Percentiles rank a stretch among this genome's conserved stretches.
These are phyloP conservation scores for Platygyra sinensis DNA, from an alignment of 64 coral and sea anemone genomes.

Conservation along the genomic window DNA sequence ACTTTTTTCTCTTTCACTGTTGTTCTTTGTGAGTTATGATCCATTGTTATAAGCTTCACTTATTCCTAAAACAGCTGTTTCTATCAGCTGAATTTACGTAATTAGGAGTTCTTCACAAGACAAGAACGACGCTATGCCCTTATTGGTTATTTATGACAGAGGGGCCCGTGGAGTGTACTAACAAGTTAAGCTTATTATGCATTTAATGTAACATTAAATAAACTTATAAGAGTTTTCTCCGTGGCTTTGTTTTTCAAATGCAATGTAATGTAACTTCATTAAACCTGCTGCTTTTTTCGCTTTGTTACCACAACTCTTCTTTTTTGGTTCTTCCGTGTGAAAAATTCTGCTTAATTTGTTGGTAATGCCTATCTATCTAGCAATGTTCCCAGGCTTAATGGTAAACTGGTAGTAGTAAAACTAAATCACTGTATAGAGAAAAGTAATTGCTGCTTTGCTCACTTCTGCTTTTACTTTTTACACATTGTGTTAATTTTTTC, in stretches of 20 bases:
- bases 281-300: too few species aligned
- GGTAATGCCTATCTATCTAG: conserved; percentile 24
- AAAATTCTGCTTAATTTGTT: not conserved
- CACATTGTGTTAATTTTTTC: not conserved
- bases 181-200: too few species aligned
- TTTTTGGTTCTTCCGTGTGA: not conserved
- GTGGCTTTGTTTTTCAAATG: too few species aligned
- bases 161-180: too few species aligned
- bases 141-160: too few species aligned
- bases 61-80: not conserved
- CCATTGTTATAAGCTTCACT: not conserved
- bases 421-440: not conserved
- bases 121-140: not conserved
- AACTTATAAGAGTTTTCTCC: too few species aligned
- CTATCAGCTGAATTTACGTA: not conserved
- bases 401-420: not conserved
- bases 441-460: not conserved
- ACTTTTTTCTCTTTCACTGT: too few species aligned
- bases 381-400: conserved; percentile 30
- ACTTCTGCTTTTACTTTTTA: not conserved
- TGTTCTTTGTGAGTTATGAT: not conserved
- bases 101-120: not conserved
- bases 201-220: too few species aligned
- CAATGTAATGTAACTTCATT: too few species aligned
- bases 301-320: not conserved